phyloP scores from a whole-genome alignment of 2,113 vertebrate species.

The Natator depressus region DNA sequence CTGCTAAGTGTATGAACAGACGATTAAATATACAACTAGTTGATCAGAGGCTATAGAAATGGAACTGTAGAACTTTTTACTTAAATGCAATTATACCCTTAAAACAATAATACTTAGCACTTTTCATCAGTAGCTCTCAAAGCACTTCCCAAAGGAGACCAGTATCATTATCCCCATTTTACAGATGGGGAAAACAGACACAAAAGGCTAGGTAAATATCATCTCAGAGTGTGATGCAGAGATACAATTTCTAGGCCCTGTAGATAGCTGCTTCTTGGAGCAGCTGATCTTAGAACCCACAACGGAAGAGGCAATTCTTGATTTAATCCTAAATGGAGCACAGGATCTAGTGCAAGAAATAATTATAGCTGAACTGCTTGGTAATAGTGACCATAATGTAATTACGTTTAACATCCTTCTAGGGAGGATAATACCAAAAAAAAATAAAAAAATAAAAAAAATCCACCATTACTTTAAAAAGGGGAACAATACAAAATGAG shows the following conservation, averaged over 20 bases:
- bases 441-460: background rate
- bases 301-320: background rate
- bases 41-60: conserved; percentile 10
- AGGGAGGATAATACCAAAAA: background rate
- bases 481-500: background rate
- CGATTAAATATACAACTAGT: conserved; percentile 60
- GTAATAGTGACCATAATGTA: background rate
- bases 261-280: background rate
- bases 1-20: conserved; percentile 44
- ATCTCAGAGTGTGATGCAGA: background rate
- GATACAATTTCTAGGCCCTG: background rate
- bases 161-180: conserved; percentile 18
- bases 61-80: background rate
- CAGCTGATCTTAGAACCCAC: background rate
- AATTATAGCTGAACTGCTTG: background rate
- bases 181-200: conserved; percentile 4
- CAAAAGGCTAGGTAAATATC: conserved; percentile 2
- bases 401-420: background rate
- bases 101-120: conserved; percentile 19
- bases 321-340: background rate
- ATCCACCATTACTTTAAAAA: background rate
- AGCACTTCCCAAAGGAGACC: background rate
- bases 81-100: conserved; percentile 37
- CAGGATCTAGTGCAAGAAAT: background rate
- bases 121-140: background rate